Evolutionary conservation across 1,140 invertebrate species (phyloP).

Genomic region (Gerris buenoi): DNA sequence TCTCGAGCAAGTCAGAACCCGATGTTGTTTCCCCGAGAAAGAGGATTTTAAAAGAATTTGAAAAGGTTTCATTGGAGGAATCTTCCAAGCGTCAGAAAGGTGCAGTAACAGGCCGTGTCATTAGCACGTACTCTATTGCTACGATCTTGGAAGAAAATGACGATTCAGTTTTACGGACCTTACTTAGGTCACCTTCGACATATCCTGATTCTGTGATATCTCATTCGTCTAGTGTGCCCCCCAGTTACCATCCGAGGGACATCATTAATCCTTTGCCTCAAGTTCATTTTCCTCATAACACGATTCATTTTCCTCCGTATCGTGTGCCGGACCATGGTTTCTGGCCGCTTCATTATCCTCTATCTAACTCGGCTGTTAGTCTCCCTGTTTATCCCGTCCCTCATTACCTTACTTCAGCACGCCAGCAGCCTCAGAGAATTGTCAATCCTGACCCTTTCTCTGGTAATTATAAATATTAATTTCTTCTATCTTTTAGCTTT

Average conservation of each 20-base stretch:
- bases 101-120: conserved; percentile 20
- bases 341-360: conserved; percentile 11
- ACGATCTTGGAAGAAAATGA: conserved; percentile 27
- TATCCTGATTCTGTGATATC: conserved; percentile 7
- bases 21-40: conserved; percentile 53
- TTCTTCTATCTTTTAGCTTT: too few species aligned
- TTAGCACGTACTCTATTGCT: conserved; percentile 25
- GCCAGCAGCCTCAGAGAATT: conserved; percentile 6
- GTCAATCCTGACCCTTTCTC: conserved; percentile 11
- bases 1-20: conserved; percentile 24
- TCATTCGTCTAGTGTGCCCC: conserved; percentile 16
- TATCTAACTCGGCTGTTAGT: conserved; percentile 11
- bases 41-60: conserved; percentile 52
- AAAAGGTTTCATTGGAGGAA: conserved; percentile 54
- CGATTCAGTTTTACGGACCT: conserved; percentile 24
- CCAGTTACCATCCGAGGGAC: conserved; percentile 18
- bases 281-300: conserved; percentile 22
- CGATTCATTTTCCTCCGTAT: conserved; percentile 21
- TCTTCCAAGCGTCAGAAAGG: conserved; percentile 22
- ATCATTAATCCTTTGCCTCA: conserved; percentile 19
- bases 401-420: conserved; percentile 5
- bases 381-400: conserved; percentile 8
- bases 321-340: conserved; percentile 12
- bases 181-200: conserved; percentile 17
- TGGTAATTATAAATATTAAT: conserved; percentile 9